These are phyloP conservation scores for Patiria miniata DNA, from an alignment of 35 echinoderm and acorn worm genomes.

Conservation along the genomic window DNA sequence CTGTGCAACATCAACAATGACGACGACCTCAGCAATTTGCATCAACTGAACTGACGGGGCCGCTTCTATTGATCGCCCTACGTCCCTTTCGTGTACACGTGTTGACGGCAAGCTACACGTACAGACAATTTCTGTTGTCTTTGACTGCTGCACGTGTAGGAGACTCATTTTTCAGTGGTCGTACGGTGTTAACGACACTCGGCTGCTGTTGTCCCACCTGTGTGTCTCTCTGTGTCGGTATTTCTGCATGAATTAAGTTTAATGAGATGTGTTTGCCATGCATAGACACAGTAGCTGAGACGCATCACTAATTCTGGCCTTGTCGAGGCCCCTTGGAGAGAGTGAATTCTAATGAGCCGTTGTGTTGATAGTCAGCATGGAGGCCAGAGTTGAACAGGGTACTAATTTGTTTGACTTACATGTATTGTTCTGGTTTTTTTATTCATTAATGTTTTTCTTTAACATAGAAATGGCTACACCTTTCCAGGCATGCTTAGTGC, in stretches of 20 bases:
- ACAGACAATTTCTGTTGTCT: background rate
- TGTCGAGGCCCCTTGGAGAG: background rate
- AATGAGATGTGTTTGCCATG: background rate
- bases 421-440: too few species aligned
- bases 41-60: background rate
- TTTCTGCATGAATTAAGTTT: slow-evolving; percentile 9
- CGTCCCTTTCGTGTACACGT: background rate
- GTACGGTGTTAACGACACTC: background rate
- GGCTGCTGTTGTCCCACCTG: background rate
- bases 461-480: too few species aligned
- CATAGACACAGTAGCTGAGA: too few species aligned
- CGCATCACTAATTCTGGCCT: background rate
- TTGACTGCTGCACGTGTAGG: background rate
- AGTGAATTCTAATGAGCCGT: background rate
- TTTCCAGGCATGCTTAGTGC: too few species aligned
- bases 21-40: background rate
- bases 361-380: slow-evolving; percentile 17
- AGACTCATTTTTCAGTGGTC: too few species aligned
- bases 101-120: background rate
- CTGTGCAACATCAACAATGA: too few species aligned
- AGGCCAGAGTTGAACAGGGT: slow-evolving; percentile 23
- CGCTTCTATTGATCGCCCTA: background rate
- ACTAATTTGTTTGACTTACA: background rate
- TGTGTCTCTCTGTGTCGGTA: background rate
- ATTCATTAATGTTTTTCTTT: too few species aligned